Conservation (phyloP, 2,113 vertebrate species). For the Equus quagga region DNA sequence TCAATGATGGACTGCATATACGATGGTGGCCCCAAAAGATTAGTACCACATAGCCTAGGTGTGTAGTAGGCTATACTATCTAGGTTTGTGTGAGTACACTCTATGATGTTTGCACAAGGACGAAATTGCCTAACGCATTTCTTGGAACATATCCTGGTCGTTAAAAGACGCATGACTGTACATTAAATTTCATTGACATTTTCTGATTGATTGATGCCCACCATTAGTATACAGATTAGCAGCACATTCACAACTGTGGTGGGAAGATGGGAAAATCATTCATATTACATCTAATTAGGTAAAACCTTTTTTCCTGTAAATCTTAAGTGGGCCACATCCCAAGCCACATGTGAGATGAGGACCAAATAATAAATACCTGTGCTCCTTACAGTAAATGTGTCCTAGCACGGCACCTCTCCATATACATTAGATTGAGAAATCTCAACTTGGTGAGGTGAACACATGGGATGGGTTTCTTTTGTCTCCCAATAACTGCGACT, state of each 20-base stretch:
- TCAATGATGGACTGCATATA: too few relatives aligned
- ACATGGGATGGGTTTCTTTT: background rate
- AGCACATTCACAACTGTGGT: fast-evolving
- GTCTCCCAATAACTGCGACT: background rate
- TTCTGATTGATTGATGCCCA: background rate
- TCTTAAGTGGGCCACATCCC: background rate
- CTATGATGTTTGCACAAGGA: too few relatives aligned
- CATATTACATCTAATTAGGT: background rate
- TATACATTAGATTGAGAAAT: background rate
- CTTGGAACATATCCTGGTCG: too few relatives aligned
- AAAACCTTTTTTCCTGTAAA: background rate
- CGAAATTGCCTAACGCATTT: too few relatives aligned
- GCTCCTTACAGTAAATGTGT: background rate
- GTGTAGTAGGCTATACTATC: too few relatives aligned
- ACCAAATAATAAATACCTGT: background rate
- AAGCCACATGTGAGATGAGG: background rate
- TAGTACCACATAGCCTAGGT: too few relatives aligned
- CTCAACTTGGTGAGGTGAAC: background rate
- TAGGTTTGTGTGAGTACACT: too few relatives aligned
- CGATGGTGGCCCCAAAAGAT: too few relatives aligned
- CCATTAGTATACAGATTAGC: background rate
- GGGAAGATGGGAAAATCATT: background rate
- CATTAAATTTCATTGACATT: background rate
- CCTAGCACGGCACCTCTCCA: background rate
- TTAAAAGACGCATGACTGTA: too few relatives aligned